Evolutionary conservation across 2,888 invertebrate species (phyloP).

Genomic region (Drosophila atroscutellata): DNA sequence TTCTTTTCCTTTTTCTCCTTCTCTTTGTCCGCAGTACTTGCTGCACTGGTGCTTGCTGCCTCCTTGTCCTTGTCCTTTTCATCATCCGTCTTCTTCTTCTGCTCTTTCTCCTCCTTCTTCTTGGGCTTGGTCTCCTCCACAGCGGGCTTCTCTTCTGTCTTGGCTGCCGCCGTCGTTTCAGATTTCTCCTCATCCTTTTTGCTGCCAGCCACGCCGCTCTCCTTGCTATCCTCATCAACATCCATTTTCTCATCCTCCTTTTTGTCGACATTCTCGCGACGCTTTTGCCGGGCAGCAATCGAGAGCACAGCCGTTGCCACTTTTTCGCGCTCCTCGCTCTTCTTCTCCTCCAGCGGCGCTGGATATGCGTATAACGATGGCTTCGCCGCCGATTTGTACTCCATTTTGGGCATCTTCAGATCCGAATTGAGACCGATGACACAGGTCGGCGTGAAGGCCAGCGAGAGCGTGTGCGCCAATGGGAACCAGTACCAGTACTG

Average conservation of each 20-base stretch:
- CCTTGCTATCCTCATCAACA: slow-evolving; percentile 88
- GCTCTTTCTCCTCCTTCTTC: slow-evolving; percentile 76
- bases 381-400: slow-evolving; percentile 95
- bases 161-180: slow-evolving; percentile 58
- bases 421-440: slow-evolving; percentile 97
- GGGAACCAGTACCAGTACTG: slow-evolving; percentile 99
- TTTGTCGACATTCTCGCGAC: slow-evolving; percentile 90
- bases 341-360: slow-evolving; percentile 98
- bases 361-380: slow-evolving; percentile 99
- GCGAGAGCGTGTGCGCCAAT: slow-evolving; percentile 95
- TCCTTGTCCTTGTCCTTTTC: slow-evolving; percentile 71
- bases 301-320: slow-evolving; percentile 99
- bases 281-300: slow-evolving; percentile 96
- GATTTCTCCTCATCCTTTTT: slow-evolving; percentile 84
- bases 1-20: slow-evolving; percentile 87
- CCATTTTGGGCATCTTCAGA: slow-evolving; percentile 96
- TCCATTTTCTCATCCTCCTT: slow-evolving; percentile 93
- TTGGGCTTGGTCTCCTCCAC: slow-evolving; percentile 62
- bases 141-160: slow-evolving; percentile 74
- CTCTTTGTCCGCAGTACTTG: slow-evolving; percentile 61
- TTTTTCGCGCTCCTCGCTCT: slow-evolving; percentile 98
- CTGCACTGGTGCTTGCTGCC: slow-evolving; percentile 80
- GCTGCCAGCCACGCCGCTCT: slow-evolving; percentile 85
- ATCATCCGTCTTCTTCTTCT: slow-evolving; percentile 67
- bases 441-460: slow-evolving; percentile 98